A percentile compares a stretch with the other conserved stretches of the same genome.
These are phyloP conservation scores for Papilio helenus DNA, from an alignment of 1,140 invertebrate species.

Conservation along the genomic window DNA sequence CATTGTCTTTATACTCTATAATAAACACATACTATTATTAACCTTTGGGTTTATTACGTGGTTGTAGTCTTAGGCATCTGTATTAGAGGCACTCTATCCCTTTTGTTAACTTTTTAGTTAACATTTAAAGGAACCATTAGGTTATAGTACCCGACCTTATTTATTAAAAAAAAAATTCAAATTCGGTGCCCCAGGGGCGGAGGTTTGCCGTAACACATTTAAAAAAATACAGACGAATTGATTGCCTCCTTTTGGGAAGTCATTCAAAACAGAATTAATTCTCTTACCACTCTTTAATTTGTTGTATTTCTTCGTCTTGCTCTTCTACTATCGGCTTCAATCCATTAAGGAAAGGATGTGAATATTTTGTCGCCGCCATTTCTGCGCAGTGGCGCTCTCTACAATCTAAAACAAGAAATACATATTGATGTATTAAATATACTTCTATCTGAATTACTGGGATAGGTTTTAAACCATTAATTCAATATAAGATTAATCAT, in stretches of 20 bases:
- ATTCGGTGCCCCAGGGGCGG: too few relatives aligned
- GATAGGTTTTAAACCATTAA: neutral
- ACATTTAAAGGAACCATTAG: neutral
- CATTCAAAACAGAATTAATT: too few relatives aligned
- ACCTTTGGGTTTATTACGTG: neutral
- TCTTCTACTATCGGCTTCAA: conserved; percentile 72
- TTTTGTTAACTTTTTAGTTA: neutral
- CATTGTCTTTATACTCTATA: neutral
- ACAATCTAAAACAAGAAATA: conserved; percentile 47
- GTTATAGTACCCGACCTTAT: too few relatives aligned
- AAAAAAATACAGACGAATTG: too few relatives aligned
- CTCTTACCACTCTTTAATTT: conserved; percentile 78
- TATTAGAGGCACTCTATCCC: neutral
- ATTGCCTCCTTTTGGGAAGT: too few relatives aligned
- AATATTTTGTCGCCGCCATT: conserved; percentile 77
- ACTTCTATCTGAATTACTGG: neutral
- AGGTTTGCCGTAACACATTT: too few relatives aligned
- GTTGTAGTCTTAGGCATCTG: neutral
- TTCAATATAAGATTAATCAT: neutral
- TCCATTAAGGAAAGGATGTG: conserved; percentile 78
- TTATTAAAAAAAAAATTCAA: too few relatives aligned
- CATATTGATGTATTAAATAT: neutral
- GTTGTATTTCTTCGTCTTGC: conserved; percentile 73
- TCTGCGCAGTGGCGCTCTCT: conserved; percentile 42
- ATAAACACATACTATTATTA: neutral